Evolutionary conservation across 2,797 vertebrate species (phyloP), one percentile per base, ranked within the genome.

Genomic region (Eupleurogrammus muticus): DNA sequence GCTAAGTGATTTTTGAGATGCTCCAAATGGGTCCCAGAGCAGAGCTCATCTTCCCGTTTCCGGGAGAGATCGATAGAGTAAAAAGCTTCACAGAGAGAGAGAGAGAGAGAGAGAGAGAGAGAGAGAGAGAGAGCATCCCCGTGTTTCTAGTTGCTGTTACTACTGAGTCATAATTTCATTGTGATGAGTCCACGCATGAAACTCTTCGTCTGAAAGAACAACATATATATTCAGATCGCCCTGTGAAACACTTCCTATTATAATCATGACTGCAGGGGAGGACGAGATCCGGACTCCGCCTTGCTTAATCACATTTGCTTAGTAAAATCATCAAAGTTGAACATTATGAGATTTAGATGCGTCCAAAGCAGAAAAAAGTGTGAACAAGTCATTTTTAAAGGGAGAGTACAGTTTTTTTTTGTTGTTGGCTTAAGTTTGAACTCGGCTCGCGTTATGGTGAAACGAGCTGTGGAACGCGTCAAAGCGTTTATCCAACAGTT

Each of bases 11-110:
- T 94, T 92, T 92, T 91, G 87, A 92, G 92, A 92, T 74, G 89
- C 88, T 87, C 90, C 88, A 92, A 94, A 94, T 94, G 90, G 91
- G 88, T 93, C 93, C 90, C 91, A 90, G 82, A 92, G 92, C 92
- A 87, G 83, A 80, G 85, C 91, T 93, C 90, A 84, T 92, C 89
- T 90, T 92, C 76, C 92, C 74, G 75, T 92, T 94, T 95, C 92
- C 90, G 90, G 88, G 82, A 89, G 77, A 90, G 92, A 95, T 95
- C 93, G 84, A 95, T 95, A 92, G 66, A 66, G 77, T 90, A 89
- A 92, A 94, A 92, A 89, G 93, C 86, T 73, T 74, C 56, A 65
- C 75, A n/a, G 73, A 75, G 51, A 73, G 10, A 51, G 65, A 35
- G 9, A 70, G 32, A 52, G 61, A 63, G 67, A 69, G 32, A 54